Evolutionary conservation across 2,888 invertebrate species (phyloP).

Genomic region (Drosophila greeni): DNA sequence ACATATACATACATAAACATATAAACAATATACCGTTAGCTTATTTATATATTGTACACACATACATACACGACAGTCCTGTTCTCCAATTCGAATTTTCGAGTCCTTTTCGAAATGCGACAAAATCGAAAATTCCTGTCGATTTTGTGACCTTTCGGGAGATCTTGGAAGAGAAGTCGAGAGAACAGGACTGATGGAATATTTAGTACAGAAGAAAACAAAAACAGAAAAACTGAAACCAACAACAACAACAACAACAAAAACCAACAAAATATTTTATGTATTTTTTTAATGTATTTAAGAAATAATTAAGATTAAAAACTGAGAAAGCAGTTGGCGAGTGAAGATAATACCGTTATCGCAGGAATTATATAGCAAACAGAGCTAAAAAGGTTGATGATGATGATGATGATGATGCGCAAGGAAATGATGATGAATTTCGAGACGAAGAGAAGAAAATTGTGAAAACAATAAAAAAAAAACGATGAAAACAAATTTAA

Average conservation of each 20-base stretch:
- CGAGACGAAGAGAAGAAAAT: constrained; percentile 31
- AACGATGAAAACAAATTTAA: constrained; percentile 21
- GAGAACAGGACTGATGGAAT: constrained; percentile 24
- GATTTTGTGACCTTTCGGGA: neutral
- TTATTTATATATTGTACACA: constrained; percentile 60
- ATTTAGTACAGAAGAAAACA: constrained; percentile 41
- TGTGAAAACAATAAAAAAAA: constrained; percentile 14
- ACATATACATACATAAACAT: constrained; percentile 56
- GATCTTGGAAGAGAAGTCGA: constrained; percentile 1
- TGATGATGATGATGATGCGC: constrained; percentile 40
- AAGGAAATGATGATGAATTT: constrained; percentile 56
- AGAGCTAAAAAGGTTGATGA: constrained; percentile 23
- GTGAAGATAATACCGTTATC: constrained; percentile 34
- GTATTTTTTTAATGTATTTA: constrained; percentile 71
- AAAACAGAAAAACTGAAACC: constrained; percentile 14
- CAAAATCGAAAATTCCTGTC: neutral
- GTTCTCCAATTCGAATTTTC: constrained; percentile 16
- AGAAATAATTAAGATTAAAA: constrained; percentile 64
- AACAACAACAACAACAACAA: constrained; percentile 25
- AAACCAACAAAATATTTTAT: constrained; percentile 64
- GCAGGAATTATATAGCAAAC: constrained; percentile 48
- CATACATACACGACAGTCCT: constrained; percentile 23
- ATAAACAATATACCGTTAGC: constrained; percentile 63
- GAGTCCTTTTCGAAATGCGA: neutral
- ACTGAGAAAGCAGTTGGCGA: constrained; percentile 23